A percentile compares a stretch with the other conserved stretches of the same genome.
Evolutionary conservation across 2,797 vertebrate species (phyloP).

Genomic region (Protonibea diacanthus): DNA sequence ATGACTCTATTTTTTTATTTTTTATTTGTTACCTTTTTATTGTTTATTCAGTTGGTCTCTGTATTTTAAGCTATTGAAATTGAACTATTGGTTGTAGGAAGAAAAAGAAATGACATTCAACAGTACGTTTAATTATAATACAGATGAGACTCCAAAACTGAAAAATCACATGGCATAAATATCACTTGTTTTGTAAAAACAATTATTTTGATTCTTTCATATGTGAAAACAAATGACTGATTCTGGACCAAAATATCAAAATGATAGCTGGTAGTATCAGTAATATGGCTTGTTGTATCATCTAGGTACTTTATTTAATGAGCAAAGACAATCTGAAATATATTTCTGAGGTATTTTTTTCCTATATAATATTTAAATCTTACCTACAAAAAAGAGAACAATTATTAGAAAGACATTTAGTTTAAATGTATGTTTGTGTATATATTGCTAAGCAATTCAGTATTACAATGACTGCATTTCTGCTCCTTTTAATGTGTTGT

Average conservation of each 20-base stretch:
- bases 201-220: conserved; percentile 1
- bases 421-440: conserved; percentile 31
- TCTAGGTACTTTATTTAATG: conserved; percentile 63
- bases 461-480: conserved; percentile 1
- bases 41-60: not conserved
- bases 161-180: not conserved
- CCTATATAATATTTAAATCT: conserved; percentile 18
- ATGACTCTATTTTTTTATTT: conserved; percentile 4
- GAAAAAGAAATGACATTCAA: not conserved
- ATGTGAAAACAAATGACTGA: not conserved
- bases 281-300: conserved; percentile 22
- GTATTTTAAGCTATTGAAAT: conserved; percentile 9
- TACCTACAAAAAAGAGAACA: conserved; percentile 4
- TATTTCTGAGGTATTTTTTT: conserved; percentile 12
- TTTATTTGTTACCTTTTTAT: not conserved
- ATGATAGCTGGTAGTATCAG: not conserved
- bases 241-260: conserved; percentile 22
- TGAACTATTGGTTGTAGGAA: not conserved
- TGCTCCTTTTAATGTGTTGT: not conserved
- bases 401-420: conserved; percentile 4
- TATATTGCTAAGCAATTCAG: conserved; percentile 29
- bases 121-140: not conserved
- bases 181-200: not conserved
- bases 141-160: too few relatives aligned
- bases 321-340: conserved; percentile 29